Base-by-base conservation (phyloP, 2,888 invertebrate genomes). In the Eupithecia dodoneata region DNA sequence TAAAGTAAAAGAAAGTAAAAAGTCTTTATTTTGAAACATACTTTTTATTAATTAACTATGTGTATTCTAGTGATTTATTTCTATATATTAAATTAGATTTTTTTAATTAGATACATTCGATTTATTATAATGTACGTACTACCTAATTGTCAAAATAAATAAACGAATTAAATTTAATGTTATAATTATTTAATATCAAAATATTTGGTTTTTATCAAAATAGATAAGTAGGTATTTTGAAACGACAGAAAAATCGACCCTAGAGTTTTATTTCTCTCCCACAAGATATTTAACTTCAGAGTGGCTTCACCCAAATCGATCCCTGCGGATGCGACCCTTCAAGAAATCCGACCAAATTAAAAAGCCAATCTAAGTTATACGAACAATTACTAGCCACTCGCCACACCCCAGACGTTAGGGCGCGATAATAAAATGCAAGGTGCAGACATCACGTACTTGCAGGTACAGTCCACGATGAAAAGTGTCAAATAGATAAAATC, bases 321-420 rank as follows among this genome's bases (percentile, higher is more conserved):
- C 72, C 80, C 75, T 73, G 77, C 70, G 75, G 75, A 79, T 75
- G 79, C 79, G 81, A 78, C 79, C 79, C 72, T 73, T 59, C 81
- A 81, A 80, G 78, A 81, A 81, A 82, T 81, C 81, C 81, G 73
- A 77, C 75, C 78, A 90, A 91, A 93, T 94, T 94, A 93, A 93
- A 93, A 93, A 93, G 88, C 91, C 92, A 94, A 94, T 94, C 94
- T 93, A 94, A 94, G 92, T 94, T 94, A 93, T 93, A 93, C 91
- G 92, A 93, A 92, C 92, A 93, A 94, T 94, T 94, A 94, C 93
- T 87, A 86, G 88, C 88, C 92, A 93, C 92, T 93, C 92, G 91
- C 90, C 90, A 90, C 93, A 85, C 93, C 93, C 92, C 87, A 75
- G 80, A 81, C 83, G 84, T 92, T 89, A 87, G 86, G 85, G 89